A percentile compares a stretch with the other conserved stretches of the same genome.
phyloP scores from a whole-genome alignment of 2,113 vertebrate species.

The Ariopsis seemanni region DNA sequence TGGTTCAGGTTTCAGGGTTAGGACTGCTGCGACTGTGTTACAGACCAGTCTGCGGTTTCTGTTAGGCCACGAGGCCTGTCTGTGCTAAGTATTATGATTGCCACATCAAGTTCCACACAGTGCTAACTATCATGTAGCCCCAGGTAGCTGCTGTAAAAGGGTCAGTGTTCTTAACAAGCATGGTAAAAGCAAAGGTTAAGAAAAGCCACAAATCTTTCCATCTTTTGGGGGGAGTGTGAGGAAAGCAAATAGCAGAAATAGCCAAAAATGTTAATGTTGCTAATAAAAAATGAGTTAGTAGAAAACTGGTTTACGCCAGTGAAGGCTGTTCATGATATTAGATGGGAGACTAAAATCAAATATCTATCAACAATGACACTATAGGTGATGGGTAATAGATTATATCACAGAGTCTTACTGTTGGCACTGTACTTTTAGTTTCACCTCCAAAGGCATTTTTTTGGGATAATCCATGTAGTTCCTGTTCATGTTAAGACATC shows the following conservation, averaged over 20 bases:
- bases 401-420: background rate
- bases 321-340: background rate
- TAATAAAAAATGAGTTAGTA: background rate
- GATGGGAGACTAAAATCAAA: background rate
- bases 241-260: background rate
- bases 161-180: constrained; percentile 39
- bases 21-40: constrained; percentile 17
- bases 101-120: constrained; percentile 39
- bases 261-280: background rate
- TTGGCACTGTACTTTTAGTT: background rate
- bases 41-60: constrained; percentile 49
- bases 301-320: background rate
- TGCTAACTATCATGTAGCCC: constrained; percentile 33
- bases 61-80: constrained; percentile 40
- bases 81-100: constrained; percentile 49
- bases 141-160: constrained; percentile 47
- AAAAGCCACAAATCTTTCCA: constrained; percentile 18
- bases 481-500: background rate
- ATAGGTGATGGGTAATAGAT: background rate
- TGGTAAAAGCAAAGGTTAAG: constrained; percentile 20
- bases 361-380: background rate
- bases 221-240: background rate
- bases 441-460: background rate
- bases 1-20: constrained; percentile 47
- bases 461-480: background rate